Conservation (phyloP, 2,888 invertebrate genomes). For the Papilio protenor region DNA sequence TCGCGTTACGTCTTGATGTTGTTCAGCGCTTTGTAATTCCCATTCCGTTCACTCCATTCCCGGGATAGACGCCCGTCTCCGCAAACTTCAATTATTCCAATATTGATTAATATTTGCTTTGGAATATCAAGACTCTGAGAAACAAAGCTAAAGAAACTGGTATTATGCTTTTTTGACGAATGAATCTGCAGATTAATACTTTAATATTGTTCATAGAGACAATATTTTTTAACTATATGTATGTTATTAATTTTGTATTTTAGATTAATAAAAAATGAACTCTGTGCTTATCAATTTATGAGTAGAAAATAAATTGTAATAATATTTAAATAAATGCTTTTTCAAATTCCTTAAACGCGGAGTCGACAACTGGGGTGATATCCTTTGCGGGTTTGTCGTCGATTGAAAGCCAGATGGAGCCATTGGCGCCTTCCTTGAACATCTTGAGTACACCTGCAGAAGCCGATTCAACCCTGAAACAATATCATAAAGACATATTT, state of each 20-base stretch:
- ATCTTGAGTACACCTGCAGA: conserved; percentile 51
- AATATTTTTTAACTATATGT: neutral
- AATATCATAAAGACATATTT: neutral
- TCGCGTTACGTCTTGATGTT: conserved; percentile 49
- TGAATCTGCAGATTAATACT: neutral
- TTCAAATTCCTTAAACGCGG: conserved; percentile 22
- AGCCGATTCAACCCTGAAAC: conserved; percentile 54
- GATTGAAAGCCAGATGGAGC: conserved; percentile 54
- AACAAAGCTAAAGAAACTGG: neutral
- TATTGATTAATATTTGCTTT: conserved; percentile 27
- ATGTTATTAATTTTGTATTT: neutral
- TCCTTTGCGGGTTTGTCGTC: conserved; percentile 51
- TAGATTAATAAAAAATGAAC: too few species aligned
- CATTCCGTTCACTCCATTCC: conserved; percentile 43
- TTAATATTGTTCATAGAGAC: neutral
- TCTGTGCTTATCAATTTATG: too few species aligned
- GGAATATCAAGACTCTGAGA: neutral
- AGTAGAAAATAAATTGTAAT: neutral
- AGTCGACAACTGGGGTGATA: conserved; percentile 48
- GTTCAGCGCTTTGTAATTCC: conserved; percentile 45
- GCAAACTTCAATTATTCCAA: conserved; percentile 68
- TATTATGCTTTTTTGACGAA: neutral
- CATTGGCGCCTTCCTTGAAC: conserved; percentile 52
- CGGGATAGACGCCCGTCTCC: conserved; percentile 52
- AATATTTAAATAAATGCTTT: conserved; percentile 9